phyloP scores from a whole-genome alignment of 2,113 vertebrate genomes.

The Maccullochella peelii region DNA sequence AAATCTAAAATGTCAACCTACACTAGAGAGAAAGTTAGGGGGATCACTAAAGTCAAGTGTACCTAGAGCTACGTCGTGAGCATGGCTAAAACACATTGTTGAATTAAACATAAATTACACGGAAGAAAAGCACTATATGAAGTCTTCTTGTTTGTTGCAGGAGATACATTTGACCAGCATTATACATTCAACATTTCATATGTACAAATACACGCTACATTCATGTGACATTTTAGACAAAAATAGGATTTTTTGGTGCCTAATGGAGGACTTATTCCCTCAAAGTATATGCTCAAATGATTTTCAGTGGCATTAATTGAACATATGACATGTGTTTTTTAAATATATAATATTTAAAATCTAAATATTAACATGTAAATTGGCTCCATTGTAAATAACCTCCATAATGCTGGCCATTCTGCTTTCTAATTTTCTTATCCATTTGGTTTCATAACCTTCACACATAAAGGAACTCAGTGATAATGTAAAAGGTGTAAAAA shows the following conservation, averaged over 20 bases:
- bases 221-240: background rate
- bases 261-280: background rate
- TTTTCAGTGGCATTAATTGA: background rate
- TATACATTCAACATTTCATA: background rate
- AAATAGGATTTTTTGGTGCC: background rate
- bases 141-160: background rate
- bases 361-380: background rate
- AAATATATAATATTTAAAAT: background rate
- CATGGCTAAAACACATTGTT: background rate
- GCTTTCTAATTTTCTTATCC: conserved; percentile 1
- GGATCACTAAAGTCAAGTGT: no score
- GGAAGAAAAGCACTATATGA: background rate
- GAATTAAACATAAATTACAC: background rate
- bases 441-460: conserved; percentile 66
- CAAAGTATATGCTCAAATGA: background rate
- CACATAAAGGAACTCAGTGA: conserved; percentile 46
- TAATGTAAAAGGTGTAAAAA: conserved; percentile 62
- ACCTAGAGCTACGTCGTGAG: no score
- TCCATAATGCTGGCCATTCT: background rate
- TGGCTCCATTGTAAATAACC: background rate
- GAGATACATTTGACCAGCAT: background rate
- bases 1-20: no score
- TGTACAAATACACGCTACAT: background rate
- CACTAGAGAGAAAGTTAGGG: no score
- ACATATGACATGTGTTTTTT: background rate